Base-by-base conservation (phyloP, 1,140 invertebrate species). In the Daktulosphaira vitifoliae region DNA sequence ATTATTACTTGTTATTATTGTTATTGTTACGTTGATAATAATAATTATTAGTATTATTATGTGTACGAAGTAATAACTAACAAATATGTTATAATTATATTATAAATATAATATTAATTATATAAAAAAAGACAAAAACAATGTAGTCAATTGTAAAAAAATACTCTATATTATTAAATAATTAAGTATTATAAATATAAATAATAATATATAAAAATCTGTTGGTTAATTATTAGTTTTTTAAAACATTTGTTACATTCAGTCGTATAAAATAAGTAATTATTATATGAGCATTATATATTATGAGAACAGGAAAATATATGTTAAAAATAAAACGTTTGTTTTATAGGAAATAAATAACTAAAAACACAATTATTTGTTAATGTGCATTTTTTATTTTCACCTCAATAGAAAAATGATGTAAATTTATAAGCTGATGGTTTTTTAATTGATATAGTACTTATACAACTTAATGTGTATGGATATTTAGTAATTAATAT, bases 141-240 rank as follows among this genome's bases (percentile, higher is more conserved):
- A 62, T 62, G 56, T 62, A 62, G 56, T 62, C 56, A 62, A 62
- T 62, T 62, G 56, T 62, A 62, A 62, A 62, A n/a, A n/a, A 62
- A 62, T 62, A 62, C 44, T 46, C 18, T 62, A 48, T 48, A 62
- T 48, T 39, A 62, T 59, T 8, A 29, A 26, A 52, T 53, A 59
- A 6, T 54, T 54, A 56, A 56, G 53, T 48, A 62, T 62, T 62
- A 62, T 62, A 48, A 48, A 62, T 62, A 62, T 46, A 33, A 48
- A 62, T 62, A 62, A 33, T 62, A 62, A 33, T 46, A 62, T 62
- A 62, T 62, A 62, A 62, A 56, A 33, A 62, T 46, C 56, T 62
- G 56, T 62, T 62, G 56, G 56, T 62, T 62, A 62, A 62, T 62
- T 62, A 62, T 62, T 62, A 62, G 56, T 62, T 62, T 62, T 62